Conservation (phyloP, 2,888 invertebrate species). For the Mamestra brassicae region DNA sequence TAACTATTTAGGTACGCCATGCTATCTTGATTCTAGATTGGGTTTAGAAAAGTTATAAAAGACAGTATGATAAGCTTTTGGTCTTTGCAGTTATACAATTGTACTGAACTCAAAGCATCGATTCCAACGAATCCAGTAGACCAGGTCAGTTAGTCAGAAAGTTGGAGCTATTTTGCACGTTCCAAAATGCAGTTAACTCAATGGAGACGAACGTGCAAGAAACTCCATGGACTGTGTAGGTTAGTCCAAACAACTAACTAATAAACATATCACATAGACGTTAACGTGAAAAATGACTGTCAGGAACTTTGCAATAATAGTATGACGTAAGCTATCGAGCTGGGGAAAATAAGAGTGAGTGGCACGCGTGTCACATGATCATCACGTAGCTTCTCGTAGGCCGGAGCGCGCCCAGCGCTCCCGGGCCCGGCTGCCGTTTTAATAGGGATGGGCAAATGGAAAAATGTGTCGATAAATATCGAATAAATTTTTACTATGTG, state of each 20-base stretch:
- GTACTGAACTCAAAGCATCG: neutral
- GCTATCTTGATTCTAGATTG: neutral
- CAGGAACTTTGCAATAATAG: conserved; percentile 64
- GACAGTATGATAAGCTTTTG: neutral
- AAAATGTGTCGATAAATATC: neutral
- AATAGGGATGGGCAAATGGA: neutral
- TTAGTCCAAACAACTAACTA: conserved; percentile 28
- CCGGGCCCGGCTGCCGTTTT: conserved; percentile 25
- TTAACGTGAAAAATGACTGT: conserved; percentile 54
- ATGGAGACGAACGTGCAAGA: too few species aligned
- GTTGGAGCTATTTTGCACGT: neutral
- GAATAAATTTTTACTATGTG: neutral
- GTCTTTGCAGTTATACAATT: neutral
- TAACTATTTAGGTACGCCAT: neutral
- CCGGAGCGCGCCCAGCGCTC: conserved; percentile 48
- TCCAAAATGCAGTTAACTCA: neutral
- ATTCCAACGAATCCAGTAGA: neutral
- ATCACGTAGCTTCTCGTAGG: conserved; percentile 68
- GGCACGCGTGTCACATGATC: conserved; percentile 78
- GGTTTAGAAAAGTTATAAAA: neutral
- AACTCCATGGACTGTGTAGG: neutral
- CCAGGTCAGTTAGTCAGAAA: neutral
- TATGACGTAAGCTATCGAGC: conserved; percentile 74
- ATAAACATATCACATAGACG: conserved; percentile 42
- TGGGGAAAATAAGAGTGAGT: conserved; percentile 73